Evolutionary conservation across 2,113 vertebrate species (phyloP), one percentile per base, ranked within the genome.

Genomic region (Sigmodon hispidus): DNA sequence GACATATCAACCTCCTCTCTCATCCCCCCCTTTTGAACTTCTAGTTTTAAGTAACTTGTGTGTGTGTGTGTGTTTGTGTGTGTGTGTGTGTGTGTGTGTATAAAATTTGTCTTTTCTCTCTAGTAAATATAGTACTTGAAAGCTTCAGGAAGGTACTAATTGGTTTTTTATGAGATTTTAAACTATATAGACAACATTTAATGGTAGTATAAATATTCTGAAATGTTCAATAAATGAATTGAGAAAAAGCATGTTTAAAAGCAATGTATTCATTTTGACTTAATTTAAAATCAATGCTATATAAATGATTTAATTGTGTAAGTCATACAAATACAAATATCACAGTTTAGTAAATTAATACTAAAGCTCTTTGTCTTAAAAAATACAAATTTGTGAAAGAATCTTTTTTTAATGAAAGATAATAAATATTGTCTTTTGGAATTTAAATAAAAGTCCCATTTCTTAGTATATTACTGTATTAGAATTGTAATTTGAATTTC

Each of bases 1-100:
- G 92, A 96, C 88, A 77, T 92, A 96, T 97, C 93, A 97, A 86
- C 94, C 67, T 85, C 57, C 91, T 83, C 69, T 45, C 52, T 87
- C 31, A 72, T 40, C 96, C 95, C 90, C 92, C 94, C 94, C 52
- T 70, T 48, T 69, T 90, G 83, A 86, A 34, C 93, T 97, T 97
- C 91, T 80, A 93, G 96, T 75, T 91, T 96, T 57, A 94, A 80
- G 63, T 86, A 92, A 96, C 87, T 77, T 90, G 13, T 88, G 29
- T 69, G 31, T 48, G 48, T 12, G 22, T 88, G 26, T 69, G 31
- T 48, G 48, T 12, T 17, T 88, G 26, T 90, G 13, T 88, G 29
- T 69, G 31, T 48, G 48, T 12, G 22, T 88, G 26, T 90, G 13
- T 88, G 29, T 69, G 31, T 48, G 48, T 12, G 22, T 88, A 21